Percentiles rank a stretch among this genome's conserved stretches.
These are phyloP conservation scores for Amphipoea lucens DNA, from an alignment of 2,888 invertebrate species.

Conservation along the genomic window DNA sequence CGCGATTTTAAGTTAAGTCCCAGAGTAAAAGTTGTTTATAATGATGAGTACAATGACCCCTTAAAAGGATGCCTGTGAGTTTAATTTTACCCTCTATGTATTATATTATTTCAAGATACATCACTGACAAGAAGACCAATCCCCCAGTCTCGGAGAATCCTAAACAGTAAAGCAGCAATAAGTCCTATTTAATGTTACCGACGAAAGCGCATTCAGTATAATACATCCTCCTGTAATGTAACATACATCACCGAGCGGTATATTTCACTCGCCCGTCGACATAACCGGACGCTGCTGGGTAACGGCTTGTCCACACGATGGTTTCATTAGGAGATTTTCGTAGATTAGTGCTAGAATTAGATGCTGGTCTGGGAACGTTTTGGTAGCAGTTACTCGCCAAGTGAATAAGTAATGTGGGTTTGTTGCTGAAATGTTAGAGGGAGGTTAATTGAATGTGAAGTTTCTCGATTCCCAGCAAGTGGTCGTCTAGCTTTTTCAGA, in stretches of 20 bases:
- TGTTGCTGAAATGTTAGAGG: neutral
- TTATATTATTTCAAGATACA: no score
- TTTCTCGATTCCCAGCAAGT: neutral
- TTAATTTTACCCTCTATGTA: no score
- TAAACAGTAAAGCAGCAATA: conserved; percentile 20
- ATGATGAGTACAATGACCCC: no score
- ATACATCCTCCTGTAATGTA: conserved; percentile 54
- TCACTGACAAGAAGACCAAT: neutral
- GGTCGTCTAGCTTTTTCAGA: neutral
- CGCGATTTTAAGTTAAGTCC: no score
- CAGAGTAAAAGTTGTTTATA: no score
- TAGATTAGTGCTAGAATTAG: conserved; percentile 29
- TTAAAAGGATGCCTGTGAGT: no score
- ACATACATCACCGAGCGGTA: conserved; percentile 54
- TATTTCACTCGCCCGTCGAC: conserved; percentile 59
- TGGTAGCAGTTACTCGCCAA: neutral
- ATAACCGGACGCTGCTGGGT: conserved; percentile 47
- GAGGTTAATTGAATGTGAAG: neutral
- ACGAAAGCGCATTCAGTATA: conserved; percentile 50
- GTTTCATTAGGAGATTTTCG: conserved; percentile 14
- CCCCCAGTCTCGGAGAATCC: neutral
- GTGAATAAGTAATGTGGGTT: conserved; percentile 9
- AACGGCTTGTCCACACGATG: conserved; percentile 42
- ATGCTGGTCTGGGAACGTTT: neutral
- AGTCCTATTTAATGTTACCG: conserved; percentile 45